phyloP scores from a whole-genome alignment of 1,140 invertebrate species.

The Drosophila arizonae region DNA sequence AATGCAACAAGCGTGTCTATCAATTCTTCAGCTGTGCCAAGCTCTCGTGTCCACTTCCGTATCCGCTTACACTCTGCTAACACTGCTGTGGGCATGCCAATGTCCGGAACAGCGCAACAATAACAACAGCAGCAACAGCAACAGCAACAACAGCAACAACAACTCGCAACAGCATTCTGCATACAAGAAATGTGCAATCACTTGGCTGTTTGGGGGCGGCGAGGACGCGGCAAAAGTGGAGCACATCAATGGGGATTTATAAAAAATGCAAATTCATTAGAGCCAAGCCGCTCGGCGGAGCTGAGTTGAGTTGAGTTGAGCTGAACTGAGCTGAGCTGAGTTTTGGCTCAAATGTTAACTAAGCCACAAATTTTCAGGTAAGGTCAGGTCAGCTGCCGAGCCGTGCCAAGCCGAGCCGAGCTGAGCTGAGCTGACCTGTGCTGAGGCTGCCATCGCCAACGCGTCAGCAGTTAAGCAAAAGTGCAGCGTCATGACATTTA shows the following conservation, averaged over 20 bases:
- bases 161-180: slow-evolving; percentile 13
- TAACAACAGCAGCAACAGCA: slow-evolving; percentile 18
- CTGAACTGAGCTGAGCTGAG: slow-evolving; percentile 14
- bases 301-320: neutral
- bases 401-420: slow-evolving; percentile 5
- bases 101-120: slow-evolving; percentile 22
- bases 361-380: neutral
- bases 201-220: slow-evolving; percentile 39
- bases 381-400: neutral
- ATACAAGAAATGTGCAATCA: slow-evolving; percentile 57
- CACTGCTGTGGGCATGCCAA: slow-evolving; percentile 40
- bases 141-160: neutral
- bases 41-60: slow-evolving; percentile 25
- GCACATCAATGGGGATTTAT: slow-evolving; percentile 81
- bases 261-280: slow-evolving; percentile 81
- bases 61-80: slow-evolving; percentile 29
- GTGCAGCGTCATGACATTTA: slow-evolving; percentile 59
- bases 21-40: slow-evolving; percentile 32
- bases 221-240: slow-evolving; percentile 51
- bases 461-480: slow-evolving; percentile 47
- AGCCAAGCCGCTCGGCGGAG: slow-evolving; percentile 38
- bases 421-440: neutral
- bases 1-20: slow-evolving; percentile 64
- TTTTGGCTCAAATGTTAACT: slow-evolving; percentile 32
- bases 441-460: slow-evolving; percentile 17